Evolutionary conservation across 2,797 vertebrate species (phyloP).

Genomic region (Dendrocincla fuliginosa): DNA sequence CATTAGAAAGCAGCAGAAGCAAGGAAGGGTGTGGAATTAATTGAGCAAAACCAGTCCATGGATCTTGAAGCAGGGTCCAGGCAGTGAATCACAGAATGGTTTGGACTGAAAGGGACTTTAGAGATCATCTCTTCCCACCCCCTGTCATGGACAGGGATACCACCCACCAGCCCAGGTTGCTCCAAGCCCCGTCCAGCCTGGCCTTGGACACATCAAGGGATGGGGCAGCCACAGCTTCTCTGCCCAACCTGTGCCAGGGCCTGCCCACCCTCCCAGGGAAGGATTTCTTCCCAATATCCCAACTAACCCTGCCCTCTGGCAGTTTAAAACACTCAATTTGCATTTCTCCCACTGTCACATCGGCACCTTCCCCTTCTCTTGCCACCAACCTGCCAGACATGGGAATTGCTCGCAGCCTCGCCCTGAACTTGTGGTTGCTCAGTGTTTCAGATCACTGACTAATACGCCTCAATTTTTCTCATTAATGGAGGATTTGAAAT

Average conservation of each 20-base stretch:
- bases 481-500: conserved; percentile 75
- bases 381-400: neutral
- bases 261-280: too few species aligned
- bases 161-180: accelerated
- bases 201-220: neutral
- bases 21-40: neutral
- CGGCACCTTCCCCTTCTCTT: neutral
- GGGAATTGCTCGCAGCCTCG: conserved; percentile 34
- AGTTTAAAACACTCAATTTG: neutral
- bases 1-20: conserved; percentile 15
- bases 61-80: neutral
- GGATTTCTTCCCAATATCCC: too few species aligned
- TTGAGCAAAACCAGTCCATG: neutral
- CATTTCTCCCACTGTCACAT: neutral
- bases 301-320: neutral
- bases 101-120: neutral
- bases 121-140: neutral
- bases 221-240: neutral
- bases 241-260: neutral
- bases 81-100: neutral
- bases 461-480: conserved; percentile 73
- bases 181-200: neutral
- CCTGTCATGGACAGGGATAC: neutral
- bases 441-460: conserved; percentile 63
- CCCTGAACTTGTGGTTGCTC: conserved; percentile 24